Evolutionary conservation across 1,140 invertebrate genomes (phyloP).

Genomic region (Zaprionus africanus): DNA sequence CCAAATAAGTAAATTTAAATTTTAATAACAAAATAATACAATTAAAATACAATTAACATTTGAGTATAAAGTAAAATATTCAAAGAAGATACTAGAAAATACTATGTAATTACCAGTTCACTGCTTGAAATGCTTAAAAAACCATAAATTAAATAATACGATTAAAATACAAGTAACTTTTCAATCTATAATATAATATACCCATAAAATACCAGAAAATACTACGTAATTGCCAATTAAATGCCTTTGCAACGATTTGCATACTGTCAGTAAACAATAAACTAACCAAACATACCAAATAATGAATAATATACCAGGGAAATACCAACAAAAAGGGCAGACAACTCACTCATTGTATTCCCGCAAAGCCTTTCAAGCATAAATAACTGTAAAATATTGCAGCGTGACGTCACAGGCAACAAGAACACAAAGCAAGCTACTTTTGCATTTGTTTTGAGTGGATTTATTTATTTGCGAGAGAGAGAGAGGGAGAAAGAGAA

Average conservation of each 20-base stretch:
- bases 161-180: not conserved
- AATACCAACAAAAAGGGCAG: not conserved
- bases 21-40: no score
- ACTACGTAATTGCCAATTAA: not conserved
- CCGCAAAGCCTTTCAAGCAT: slow-evolving; percentile 16
- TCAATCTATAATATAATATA: not conserved
- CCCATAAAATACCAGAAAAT: not conserved
- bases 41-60: no score
- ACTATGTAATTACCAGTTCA: no score
- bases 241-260: not conserved
- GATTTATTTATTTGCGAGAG: slow-evolving; percentile 62
- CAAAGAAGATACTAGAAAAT: no score
- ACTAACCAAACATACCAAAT: not conserved
- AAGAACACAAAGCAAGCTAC: slow-evolving; percentile 2
- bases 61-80: no score
- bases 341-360: not conserved
- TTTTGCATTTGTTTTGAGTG: slow-evolving; percentile 53
- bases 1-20: no score
- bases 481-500: slow-evolving; percentile 16
- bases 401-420: slow-evolving; percentile 19
- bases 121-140: no score
- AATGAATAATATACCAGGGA: not conserved
- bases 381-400: slow-evolving; percentile 48
- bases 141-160: not conserved
- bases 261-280: not conserved